Evolutionary conservation across 2,113 vertebrate genomes (phyloP), one percentile per base, ranked within the genome.

Genomic region (Cricetomys ansorgei): DNA sequence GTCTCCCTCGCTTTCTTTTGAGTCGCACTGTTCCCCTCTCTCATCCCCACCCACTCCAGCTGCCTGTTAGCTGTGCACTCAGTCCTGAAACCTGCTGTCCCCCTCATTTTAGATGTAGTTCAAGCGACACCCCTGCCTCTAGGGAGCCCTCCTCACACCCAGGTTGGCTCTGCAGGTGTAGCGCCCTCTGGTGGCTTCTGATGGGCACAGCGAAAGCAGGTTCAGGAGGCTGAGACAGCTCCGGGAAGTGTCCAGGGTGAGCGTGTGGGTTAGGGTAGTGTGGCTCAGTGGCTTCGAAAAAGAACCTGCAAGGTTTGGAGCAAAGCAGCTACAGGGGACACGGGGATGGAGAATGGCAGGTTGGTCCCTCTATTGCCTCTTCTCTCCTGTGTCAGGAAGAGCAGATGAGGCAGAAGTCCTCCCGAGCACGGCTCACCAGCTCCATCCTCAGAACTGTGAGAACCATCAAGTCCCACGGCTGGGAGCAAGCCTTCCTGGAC

Each of bases 371-470:
- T 57, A 43, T 37, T 10, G 23, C 34, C 13, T 34, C 57, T 40
- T 45, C 73, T 17, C 3, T 59, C 29, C 59, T 9, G 17, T 87
- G 95, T 50, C 98, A 99, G 99, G 99, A 99, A 95, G 97, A 97
- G 50, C 99, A 99, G 88, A 99, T 99, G 99, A 99, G 99, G 76
- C 98, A 98, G 97, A 99, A 99, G 98, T 99, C 99, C 67, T 97
- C 99, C 1, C 98, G 99, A 15, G 99, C 99, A 6, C 99, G 98
- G 97, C 99, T 99, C 89, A 99, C 99, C 97, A 99, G 98, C 90
- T 99, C 99, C 93, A 97, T 99, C 95, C 98, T 99, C 91, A 98
- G 98, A 3, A 98, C 99, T 79, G 99, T 99, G 73, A 99, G 99
- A 98, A 98, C 98, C 84, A 97, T 99, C 96, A 99, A 99, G 98